phyloP scores from a whole-genome alignment of 2,113 vertebrate genomes.

The Bettongia penicillata region DNA sequence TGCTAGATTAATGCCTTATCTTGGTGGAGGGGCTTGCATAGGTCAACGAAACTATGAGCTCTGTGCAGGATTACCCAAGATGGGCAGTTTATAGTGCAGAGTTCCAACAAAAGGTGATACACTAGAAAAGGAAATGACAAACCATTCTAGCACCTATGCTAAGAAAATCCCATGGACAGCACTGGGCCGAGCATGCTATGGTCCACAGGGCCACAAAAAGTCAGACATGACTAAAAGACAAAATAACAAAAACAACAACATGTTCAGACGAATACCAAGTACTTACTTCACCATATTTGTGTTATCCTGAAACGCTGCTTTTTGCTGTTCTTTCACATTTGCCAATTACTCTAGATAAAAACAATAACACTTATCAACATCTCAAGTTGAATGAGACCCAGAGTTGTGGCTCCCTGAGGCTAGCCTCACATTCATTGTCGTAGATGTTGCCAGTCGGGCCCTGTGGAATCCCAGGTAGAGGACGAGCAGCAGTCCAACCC shows the following conservation, averaged over 20 bases:
- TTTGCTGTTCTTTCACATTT: not conserved
- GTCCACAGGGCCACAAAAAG: too few relatives aligned
- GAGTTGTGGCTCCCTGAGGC: not conserved
- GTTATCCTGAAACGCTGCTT: not conserved
- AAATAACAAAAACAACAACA: not conserved
- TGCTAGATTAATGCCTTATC: not conserved
- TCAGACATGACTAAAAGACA: not conserved
- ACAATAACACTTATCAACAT: not conserved
- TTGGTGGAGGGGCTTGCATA: not conserved
- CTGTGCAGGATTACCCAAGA: not conserved
- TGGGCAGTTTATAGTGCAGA: not conserved
- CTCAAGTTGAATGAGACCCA: not conserved
- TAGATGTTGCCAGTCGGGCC: not conserved
- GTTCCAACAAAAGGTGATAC: not conserved
- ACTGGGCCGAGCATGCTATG: not conserved
- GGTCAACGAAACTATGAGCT: not conserved
- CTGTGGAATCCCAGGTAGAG: not conserved
- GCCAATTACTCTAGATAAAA: not conserved
- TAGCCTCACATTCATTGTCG: not conserved
- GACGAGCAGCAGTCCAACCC: not conserved
- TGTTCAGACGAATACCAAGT: not conserved
- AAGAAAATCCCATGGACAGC: not conserved
- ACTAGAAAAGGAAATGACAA: not conserved
- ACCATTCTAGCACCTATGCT: not conserved
- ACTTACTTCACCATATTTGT: not conserved